phyloP scores from a whole-genome alignment of 2,797 vertebrate species.

The Lates japonicus region DNA sequence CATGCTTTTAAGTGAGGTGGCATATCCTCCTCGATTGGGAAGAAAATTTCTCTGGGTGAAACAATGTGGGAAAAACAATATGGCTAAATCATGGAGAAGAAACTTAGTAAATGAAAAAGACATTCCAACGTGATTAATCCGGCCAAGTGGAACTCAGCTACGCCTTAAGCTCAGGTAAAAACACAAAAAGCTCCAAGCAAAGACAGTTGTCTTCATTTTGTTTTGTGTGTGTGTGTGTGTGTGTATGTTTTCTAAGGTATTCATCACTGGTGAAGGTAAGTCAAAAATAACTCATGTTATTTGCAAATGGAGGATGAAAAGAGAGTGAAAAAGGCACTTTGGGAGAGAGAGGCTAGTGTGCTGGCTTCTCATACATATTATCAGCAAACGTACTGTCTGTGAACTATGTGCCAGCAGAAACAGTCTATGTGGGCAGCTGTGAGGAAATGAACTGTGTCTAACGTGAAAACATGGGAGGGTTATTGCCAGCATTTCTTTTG shows the following conservation, averaged over 20 bases:
- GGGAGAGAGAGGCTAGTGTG: constrained; percentile 62
- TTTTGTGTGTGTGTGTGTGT: neutral
- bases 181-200: constrained; percentile 53
- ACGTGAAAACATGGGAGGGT: constrained; percentile 50
- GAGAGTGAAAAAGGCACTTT: constrained; percentile 52
- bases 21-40: too few relatives aligned
- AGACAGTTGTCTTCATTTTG: constrained; percentile 51
- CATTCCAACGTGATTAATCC: constrained; percentile 51
- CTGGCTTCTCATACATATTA: constrained; percentile 60
- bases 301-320: constrained; percentile 65
- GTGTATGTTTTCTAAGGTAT: constrained; percentile 21
- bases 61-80: constrained; percentile 41
- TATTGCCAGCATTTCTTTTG: constrained; percentile 24
- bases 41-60: constrained; percentile 33
- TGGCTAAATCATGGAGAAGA: constrained; percentile 26
- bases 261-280: constrained; percentile 49
- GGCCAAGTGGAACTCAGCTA: constrained; percentile 52
- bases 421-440: constrained; percentile 61
- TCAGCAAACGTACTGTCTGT: constrained; percentile 44
- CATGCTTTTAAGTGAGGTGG: constrained; percentile 40
- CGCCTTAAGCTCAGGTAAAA: constrained; percentile 52
- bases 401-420: constrained; percentile 50
- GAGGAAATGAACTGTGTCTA: constrained; percentile 63
- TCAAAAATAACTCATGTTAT: constrained; percentile 68
- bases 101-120: constrained; percentile 49